Evolutionary conservation across 1,140 invertebrate species (phyloP), one percentile per base, ranked within the genome.

Genomic region (Drosophila parabipectinata): DNA sequence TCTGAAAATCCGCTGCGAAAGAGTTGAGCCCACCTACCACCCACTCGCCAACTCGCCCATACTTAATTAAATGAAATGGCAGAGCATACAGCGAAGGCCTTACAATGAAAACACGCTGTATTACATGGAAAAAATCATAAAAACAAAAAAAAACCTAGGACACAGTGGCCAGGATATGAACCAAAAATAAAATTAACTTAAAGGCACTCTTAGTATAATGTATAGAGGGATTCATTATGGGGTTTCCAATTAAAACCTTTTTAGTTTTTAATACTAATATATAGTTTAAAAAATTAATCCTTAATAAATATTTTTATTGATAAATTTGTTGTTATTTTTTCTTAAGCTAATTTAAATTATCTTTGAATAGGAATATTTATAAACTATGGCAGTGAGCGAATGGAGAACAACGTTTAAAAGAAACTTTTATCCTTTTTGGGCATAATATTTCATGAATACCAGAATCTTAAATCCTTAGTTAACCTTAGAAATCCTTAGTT

Each of bases 1-100:
- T 37, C 56, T 63, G 61, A 37, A 64, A 76, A 83, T 85, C 61
- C 73, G 48, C 69, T 57, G 54, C 45, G 56, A 85, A 77, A 60
- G 62, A 73, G 72, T 81, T 80, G 77, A 84, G 68, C 57, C 63
- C n/a, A 30, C 55, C 66, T 26, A 63, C 10, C 57, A 21, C 55
- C 66, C 12, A 63, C 10, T n/a, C 57, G 28, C 37, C 59, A 47
- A 53, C 61, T 21, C 64, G 51, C 55, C 58, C 61, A 72, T 53
- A 51, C 51, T 77, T 85, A 85, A 85, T 85, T 85, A 87, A 87
- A 87, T 78, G 78, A 78, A 78, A 88, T 52, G 83, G 53, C 57
- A 48, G 44, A 45, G 47, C 24, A 18, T 28, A 32, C 34, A 52
- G 58, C 45, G 63, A 28, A 26, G 37, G 54, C 54, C 32, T 54